Conservation (phyloP, 1,140 invertebrate species). For the Pachypsylla venusta region DNA sequence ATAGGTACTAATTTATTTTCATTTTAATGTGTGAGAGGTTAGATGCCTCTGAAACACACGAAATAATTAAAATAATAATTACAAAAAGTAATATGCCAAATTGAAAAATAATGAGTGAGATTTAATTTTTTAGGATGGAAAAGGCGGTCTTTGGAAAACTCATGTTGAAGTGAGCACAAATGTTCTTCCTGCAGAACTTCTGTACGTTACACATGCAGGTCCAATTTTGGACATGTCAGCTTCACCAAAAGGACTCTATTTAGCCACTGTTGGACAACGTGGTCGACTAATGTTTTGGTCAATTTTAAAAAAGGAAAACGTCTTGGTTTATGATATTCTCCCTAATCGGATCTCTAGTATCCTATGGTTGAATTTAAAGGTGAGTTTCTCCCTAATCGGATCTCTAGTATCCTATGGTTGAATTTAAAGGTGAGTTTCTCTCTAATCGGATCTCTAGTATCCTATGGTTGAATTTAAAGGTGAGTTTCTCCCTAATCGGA, state of each 20-base stretch:
- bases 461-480: too few species aligned
- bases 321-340: constrained; percentile 44
- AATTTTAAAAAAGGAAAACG: constrained; percentile 39
- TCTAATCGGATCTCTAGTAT: too few species aligned
- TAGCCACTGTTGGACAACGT: constrained; percentile 51
- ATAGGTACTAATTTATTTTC: too few species aligned
- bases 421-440: too few species aligned
- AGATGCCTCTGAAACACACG: too few species aligned
- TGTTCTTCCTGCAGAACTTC: constrained; percentile 37
- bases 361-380: constrained; percentile 52
- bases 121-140: constrained; percentile 69
- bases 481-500: too few species aligned
- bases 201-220: constrained; percentile 59
- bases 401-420: too few species aligned
- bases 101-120: too few species aligned
- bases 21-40: too few species aligned
- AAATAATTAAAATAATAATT: too few species aligned
- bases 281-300: constrained; percentile 56
- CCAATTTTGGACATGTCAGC: constrained; percentile 47
- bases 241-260: constrained; percentile 45
- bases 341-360: constrained; percentile 41
- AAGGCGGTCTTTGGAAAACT: constrained; percentile 64
- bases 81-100: too few species aligned
- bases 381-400: too few species aligned
- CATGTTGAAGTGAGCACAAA: constrained; percentile 50